phyloP scores from a whole-genome alignment of 2,113 vertebrate genomes.

The Hyaena hyaena region DNA sequence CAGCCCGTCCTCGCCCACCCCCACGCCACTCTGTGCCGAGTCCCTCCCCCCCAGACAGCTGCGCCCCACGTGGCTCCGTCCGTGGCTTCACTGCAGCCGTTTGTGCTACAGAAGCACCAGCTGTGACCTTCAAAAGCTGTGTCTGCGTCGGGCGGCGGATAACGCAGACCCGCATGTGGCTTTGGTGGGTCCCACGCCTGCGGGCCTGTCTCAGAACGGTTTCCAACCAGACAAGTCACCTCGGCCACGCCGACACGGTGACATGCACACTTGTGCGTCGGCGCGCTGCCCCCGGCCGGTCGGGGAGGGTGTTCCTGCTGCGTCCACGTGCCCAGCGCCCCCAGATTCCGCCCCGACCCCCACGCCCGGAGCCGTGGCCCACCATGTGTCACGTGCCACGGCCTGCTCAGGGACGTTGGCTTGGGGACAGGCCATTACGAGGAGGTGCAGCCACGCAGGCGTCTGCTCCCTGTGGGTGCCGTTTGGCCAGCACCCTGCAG shows the following conservation, averaged over 20 bases:
- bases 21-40: too few species aligned
- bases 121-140: not conserved
- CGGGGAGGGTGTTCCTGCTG: fast-evolving
- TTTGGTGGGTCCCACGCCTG: not conserved
- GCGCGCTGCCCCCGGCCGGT: fast-evolving
- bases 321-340: not conserved
- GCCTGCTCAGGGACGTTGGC: not conserved
- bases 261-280: fast-evolving
- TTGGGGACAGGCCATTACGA: not conserved
- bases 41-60: too few species aligned
- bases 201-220: not conserved
- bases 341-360: not conserved
- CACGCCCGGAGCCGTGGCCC: not conserved
- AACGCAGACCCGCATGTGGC: fast-evolving
- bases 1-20: too few species aligned
- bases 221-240: not conserved
- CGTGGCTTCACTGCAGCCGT: not conserved
- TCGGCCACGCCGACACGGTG: too few species aligned
- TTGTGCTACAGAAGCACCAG: fast-evolving
- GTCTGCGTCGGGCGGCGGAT: fast-evolving
- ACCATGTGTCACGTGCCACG: fast-evolving
- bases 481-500: fast-evolving
- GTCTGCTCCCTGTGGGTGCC: not conserved
- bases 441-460: not conserved
- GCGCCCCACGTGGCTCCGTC: too few species aligned